Percentiles rank a stretch among this genome's conserved stretches.
phyloP scores from a whole-genome alignment of 2,113 vertebrate species.

The Hypomesus transpacificus region DNA sequence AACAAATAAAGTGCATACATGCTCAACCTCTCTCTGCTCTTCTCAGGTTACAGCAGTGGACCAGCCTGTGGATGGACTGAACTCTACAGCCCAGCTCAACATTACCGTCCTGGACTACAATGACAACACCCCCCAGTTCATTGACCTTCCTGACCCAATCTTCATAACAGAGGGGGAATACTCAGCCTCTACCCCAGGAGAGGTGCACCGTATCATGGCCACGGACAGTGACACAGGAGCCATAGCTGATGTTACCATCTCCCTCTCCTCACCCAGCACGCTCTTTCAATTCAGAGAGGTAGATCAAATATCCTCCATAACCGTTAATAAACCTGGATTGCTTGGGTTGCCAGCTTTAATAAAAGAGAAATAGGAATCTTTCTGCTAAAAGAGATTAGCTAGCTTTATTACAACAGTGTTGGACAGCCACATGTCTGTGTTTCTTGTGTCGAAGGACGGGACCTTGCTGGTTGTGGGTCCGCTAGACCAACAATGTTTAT shows the following conservation, averaged over 20 bases:
- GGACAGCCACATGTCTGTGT: neutral
- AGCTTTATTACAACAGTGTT: no score
- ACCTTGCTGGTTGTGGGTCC: conserved; percentile 53
- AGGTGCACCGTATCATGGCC: conserved; percentile 48
- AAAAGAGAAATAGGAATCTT: no score
- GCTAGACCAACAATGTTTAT: conserved; percentile 64
- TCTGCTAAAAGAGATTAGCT: no score
- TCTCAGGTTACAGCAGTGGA: conserved; percentile 75
- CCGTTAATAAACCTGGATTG: no score
- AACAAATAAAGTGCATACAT: neutral
- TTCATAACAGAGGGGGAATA: conserved; percentile 61
- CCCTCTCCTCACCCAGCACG: conserved; percentile 50
- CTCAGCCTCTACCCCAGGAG: neutral
- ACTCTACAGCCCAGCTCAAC: conserved; percentile 65
- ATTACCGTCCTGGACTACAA: conserved; percentile 76
- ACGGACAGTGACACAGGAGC: conserved; percentile 69
- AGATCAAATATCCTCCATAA: conserved; percentile 19
- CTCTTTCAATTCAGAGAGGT: conserved; percentile 68
- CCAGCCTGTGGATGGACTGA: conserved; percentile 53
- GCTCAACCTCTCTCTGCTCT: neutral
- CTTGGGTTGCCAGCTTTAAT: no score
- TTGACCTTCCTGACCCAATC: conserved; percentile 54
- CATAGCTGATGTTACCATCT: conserved; percentile 64
- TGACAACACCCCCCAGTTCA: conserved; percentile 78
- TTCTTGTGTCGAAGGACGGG: conserved; percentile 65